Conservation (phyloP, 2,797 vertebrate genomes). For the Hephaestus fuliginosus region DNA sequence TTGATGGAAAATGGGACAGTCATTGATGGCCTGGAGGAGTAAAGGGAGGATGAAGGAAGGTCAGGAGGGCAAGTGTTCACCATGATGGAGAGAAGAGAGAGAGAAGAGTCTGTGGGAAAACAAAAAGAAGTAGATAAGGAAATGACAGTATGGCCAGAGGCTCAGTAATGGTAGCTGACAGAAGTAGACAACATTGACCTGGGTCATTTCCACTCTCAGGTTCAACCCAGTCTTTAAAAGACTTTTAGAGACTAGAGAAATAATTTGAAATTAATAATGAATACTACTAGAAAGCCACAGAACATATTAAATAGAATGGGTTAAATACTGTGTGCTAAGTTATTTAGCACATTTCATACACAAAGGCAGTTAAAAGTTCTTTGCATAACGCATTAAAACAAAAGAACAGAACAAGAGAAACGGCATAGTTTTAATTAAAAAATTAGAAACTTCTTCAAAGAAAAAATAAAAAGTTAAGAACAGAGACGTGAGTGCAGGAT, state of each 20-base stretch:
- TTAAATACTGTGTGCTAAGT: background rate
- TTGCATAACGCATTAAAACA: background rate
- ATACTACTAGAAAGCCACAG: background rate
- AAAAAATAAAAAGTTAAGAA: background rate
- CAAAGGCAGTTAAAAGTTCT: background rate
- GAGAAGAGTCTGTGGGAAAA: background rate
- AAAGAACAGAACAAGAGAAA: background rate
- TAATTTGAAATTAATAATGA: background rate
- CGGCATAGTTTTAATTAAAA: background rate
- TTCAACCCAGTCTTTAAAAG: background rate
- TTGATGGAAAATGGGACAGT: background rate
- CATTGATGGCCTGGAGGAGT: background rate
- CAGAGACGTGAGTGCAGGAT: background rate
- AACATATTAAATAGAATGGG: background rate
- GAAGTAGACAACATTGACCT: slow-evolving; percentile 11
- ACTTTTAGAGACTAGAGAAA: background rate
- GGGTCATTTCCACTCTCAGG: background rate
- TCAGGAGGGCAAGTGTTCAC: background rate
- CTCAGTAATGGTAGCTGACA: background rate
- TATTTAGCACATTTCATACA: background rate
- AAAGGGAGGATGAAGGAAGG: background rate
- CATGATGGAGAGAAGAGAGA: background rate
- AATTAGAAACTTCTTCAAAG: background rate
- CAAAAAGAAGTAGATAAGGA: slow-evolving; percentile 6
- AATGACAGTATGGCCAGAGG: background rate